Evolutionary conservation across 2,113 vertebrate species (phyloP), one percentile per base, ranked within the genome.

Genomic region (Neogobius melanostomus): DNA sequence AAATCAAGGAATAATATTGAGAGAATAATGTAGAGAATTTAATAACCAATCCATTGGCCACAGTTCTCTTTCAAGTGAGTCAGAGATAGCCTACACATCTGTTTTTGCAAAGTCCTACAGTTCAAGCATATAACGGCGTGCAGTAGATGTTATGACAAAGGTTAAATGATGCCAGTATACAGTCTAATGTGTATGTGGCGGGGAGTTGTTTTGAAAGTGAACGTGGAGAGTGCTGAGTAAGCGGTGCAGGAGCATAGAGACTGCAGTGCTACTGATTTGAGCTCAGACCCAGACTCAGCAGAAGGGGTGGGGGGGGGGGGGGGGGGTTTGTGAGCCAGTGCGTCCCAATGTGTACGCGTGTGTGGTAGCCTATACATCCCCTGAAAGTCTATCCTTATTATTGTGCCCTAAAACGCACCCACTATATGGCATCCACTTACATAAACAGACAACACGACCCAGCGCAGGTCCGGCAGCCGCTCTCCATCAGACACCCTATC

Each of bases 181-280:
- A 66, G 11, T 68, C 12, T 64, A 45, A 21, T 67, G 47, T 75
- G 73, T 67, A 64, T 59, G 64, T 85, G 72, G 74, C 80, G 44
- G 50, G 66, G 68, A 61, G 71, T 84, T 84, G 81, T 89, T 86
- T 84, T 85, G 75, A 75, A 85, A 87, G 74, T 82, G 63, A 76
- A 71, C 65, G 48, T 49, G 49, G 70, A 74, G 59, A 86, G 46
- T 89, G 91, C 91, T 91, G 91, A 91, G 80, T 92, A 90, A 91
- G 91, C 87, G 44, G 72, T 81, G 85, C 82, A 82, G 82, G 84
- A 64, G 60, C 53, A 63, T 64, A 78, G 80, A 87, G 88, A 92
- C 88, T 91, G 91, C 91, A 91, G 88, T 90, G 81, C 87, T 90
- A 80, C 83, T 76, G 66, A 88, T 77, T 63, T 63, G 46, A 78